Base-by-base conservation (phyloP, 2,797 vertebrate species). In the Pangasius sanitwongsei region DNA sequence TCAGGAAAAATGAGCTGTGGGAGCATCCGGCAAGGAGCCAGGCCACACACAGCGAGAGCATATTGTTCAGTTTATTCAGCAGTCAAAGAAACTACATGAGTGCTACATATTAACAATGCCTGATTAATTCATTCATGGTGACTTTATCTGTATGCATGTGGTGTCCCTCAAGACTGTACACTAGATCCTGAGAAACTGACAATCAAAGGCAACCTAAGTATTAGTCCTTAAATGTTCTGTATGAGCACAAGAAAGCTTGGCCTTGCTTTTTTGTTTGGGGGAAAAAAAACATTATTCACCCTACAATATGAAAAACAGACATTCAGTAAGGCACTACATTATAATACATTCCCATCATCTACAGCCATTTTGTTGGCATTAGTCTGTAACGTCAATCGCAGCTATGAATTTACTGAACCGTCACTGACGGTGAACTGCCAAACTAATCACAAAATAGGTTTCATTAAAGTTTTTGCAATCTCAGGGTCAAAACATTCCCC, bases 1-100 rank as follows among this genome's bases (percentile, higher is more conserved):
- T 90, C 85, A 59, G 87, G 59, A 88, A 28, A 28, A 88, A 86
- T 44, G 53, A 61, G 48, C 78, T 89, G 82, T 65, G 63, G 84
- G 65, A 82, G 41, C 77, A 86, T 15, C 59, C 50, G 4, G 55
- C n/a, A 34, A 41, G 70, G 55, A 31, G 41, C 86, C 86, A 70
- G n/a, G 81, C 31, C 65, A 72, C 87, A 91, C 61, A 65, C 78
- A 57, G 78, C 2, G 55, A 88, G 41, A 81, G 44, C 86, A 74
- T 70, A 86, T 18, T 74, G 83, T 85, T 89, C 65, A 48, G 85
- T 57, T 81, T 87, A 90, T 50, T 87, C 41, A 61, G 37, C 53
- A 34, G 28, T 72, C 55, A 34, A 70, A 83, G 50, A 4, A 70
- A 70, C 48, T 34, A 25, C 28, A 34, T 34, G 16, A 23, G 18